A percentile compares a stretch with the other conserved stretches of the same genome.
These are phyloP conservation scores for mouse (Mus musculus) DNA, from an alignment of 2,113 vertebrate genomes.

Conservation along the genomic window GRCm39 chr11:58286501-58287000, in stretches of 20 bases:
- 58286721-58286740: not conserved
- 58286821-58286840: not conserved
- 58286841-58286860: not conserved
- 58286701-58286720: conserved; percentile 53
- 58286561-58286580: not conserved
- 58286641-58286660: not conserved
- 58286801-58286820: not conserved
- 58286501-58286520: conserved; percentile 68
- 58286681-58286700: conserved; percentile 65
- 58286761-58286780: not conserved
- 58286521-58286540: conserved; percentile 77
- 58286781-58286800: not conserved
- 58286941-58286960: not conserved
- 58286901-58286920: not conserved
- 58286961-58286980: not conserved
- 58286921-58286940: conserved; percentile 1
- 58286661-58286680: conserved; percentile 20
- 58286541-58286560: conserved; percentile 53
- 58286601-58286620: not conserved
- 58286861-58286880: not conserved
- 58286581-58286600: not conserved
- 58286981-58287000: conserved; percentile 39
- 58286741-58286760: not conserved
- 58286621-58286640: not conserved
- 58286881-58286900: not conserved